Evolutionary conservation across 2,113 vertebrate genomes (phyloP).

Genomic region (Anseranas semipalmata): DNA sequence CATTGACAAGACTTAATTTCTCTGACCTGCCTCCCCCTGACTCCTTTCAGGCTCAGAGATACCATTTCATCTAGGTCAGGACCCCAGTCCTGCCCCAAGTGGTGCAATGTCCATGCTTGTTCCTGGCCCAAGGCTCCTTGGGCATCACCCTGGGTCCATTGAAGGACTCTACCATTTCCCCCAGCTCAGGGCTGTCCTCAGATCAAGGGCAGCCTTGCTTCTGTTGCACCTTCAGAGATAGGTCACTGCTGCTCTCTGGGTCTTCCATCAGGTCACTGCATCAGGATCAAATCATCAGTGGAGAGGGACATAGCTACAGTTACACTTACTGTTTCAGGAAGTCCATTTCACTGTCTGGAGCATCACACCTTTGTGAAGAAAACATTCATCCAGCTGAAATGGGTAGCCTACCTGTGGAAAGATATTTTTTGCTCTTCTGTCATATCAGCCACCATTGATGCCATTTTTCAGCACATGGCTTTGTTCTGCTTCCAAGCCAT

Average conservation of each 20-base stretch:
- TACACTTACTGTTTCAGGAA: background rate
- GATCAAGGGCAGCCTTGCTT: background rate
- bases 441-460: background rate
- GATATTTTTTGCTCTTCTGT: background rate
- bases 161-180: background rate
- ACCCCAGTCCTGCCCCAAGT: rapidly evolving
- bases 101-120: background rate
- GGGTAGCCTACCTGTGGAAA: background rate
- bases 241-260: background rate
- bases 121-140: background rate
- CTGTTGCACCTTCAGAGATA: background rate
- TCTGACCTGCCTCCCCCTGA: background rate
- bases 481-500: background rate
- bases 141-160: background rate
- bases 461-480: background rate
- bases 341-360: background rate
- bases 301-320: background rate
- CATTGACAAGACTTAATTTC: background rate
- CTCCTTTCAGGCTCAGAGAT: background rate
- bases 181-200: background rate
- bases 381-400: background rate
- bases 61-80: background rate
- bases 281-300: background rate
- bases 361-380: background rate
- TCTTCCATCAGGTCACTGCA: background rate